Base-by-base conservation (phyloP, 2,888 invertebrate genomes). In the Drosophila dives region DNA sequence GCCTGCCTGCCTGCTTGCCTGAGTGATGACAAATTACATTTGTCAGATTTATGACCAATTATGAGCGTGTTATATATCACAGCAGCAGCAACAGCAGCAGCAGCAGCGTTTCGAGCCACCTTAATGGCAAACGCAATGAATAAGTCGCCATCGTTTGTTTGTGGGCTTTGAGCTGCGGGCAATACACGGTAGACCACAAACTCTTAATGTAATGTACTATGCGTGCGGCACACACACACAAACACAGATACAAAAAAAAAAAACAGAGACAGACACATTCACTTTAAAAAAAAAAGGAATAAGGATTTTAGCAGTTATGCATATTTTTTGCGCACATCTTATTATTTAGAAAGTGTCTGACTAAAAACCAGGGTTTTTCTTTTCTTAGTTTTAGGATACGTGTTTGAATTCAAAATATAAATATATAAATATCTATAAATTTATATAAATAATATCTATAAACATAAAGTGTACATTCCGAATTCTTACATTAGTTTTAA, bases 41-140 rank as follows among this genome's bases (percentile, higher is more conserved):
- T 91, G 92, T 91, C 91, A 91, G 92, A 91, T 91, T 91, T 91
- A 91, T 91, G 92, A 91, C 91, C 91, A 91, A 91, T 91, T 91
- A 91, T 91, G 91, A 90, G 91, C 90, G 90, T 91, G 91, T 91
- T 90, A 91, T 91, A 91, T 91, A 89, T 91, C 91, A 90, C 91
- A 86, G 53, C 56, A 38, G 38, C 38, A 61, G 38, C 38, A 56
- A 23, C 23, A 23, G 23, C 23, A 23, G 50, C 45, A 40, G 56
- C 60, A 51, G 29, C 51, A 64, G 71, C 83, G 11, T 23, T 71
- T 71, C 65, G 81, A 79, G 88, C 86, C 82, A 90, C 89, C 85
- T 88, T 90, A 88, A 88, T 88, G 88, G 88, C 84, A 78, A 86
- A 80, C 84, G 79, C 87, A 84, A 89, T 88, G 87, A 88, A 89